phyloP scores from a whole-genome alignment of 1,140 invertebrate genomes.

The Plodia interpunctella region DNA sequence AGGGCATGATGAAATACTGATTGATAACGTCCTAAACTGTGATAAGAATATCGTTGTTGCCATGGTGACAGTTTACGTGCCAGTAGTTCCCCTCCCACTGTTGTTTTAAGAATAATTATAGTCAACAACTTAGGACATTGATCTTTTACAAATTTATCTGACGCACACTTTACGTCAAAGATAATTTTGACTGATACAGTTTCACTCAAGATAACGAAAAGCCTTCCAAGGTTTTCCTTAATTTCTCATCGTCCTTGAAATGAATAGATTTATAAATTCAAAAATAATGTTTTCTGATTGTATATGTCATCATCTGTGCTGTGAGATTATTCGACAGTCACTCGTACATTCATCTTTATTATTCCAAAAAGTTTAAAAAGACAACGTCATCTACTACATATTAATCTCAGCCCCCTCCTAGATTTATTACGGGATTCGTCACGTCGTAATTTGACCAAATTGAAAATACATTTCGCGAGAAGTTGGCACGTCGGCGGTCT shows the following conservation, averaged over 20 bases:
- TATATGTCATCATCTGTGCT: background rate
- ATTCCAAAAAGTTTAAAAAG: slow-evolving; percentile 35
- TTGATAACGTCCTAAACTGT: slow-evolving; percentile 58
- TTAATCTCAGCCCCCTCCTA: slow-evolving; percentile 43
- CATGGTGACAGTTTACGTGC: slow-evolving; percentile 27
- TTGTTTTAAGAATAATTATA: background rate
- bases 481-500: slow-evolving; percentile 37
- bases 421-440: slow-evolving; percentile 44
- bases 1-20: slow-evolving; percentile 61
- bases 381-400: slow-evolving; percentile 42
- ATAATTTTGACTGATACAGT: background rate
- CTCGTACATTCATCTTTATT: slow-evolving; percentile 24
- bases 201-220: too few relatives aligned
- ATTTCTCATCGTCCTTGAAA: too few relatives aligned
- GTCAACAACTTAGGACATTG: background rate
- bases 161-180: background rate
- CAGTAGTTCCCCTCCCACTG: background rate
- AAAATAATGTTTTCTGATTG: background rate
- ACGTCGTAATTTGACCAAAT: slow-evolving; percentile 43
- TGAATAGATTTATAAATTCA: too few relatives aligned
- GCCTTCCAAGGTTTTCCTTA: too few relatives aligned
- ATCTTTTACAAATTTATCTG: slow-evolving; percentile 1
- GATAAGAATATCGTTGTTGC: slow-evolving; percentile 50
- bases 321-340: slow-evolving; percentile 15
- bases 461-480: slow-evolving; percentile 34